Base-by-base conservation (phyloP, 2,888 invertebrate species). In the Copidosoma aretas region DNA sequence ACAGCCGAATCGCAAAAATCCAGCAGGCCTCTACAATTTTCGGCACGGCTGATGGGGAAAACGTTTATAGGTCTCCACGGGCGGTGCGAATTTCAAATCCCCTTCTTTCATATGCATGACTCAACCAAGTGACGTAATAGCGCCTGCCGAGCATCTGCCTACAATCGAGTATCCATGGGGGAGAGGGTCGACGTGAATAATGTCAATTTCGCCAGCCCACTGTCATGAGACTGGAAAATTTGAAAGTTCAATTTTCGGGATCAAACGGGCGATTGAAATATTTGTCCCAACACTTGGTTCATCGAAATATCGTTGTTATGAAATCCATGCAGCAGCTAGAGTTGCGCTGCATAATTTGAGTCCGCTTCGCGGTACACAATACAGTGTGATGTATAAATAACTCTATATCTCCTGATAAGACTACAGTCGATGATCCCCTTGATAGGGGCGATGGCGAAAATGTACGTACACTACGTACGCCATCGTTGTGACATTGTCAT, bases 61-160 rank as follows among this genome's bases (percentile, higher is more conserved):
- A 63, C 21, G 53, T 43, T 59, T 63, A 63, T 59, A 53, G 62
- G 60, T 53, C 41, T 58, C 58, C 17, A 53, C 15, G 57, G 53
- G 67, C 60, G 43, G 15, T 25, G 24, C 32, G 14, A 19, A 8
- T 8, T 17, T 39, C 51, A n/a, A n/a, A n/a, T n/a, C n/a, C n/a
- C n/a, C n/a, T n/a, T n/a, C n/a, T n/a, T n/a, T n/a, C n/a, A n/a
- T n/a, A n/a, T n/a, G n/a, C n/a, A n/a, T 17, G n/a, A 25, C 49
- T 51, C 56, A 43, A 41, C 14, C 41, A 41, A 41, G 41, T 41
- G 14, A 41, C 10, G 41, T 14, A 41, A 41, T 41, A 41, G n/a
- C n/a, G n/a, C n/a, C n/a, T n/a, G n/a, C n/a, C n/a, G n/a, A n/a
- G n/a, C n/a, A n/a, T n/a, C n/a, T n/a, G n/a, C n/a, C n/a, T n/a